Percentiles rank a stretch among this genome's conserved stretches.
Evolutionary conservation across 37 sponge, comb jelly and placozoan species (phyloP).

Genomic region (Bolinopsis microptera): DNA sequence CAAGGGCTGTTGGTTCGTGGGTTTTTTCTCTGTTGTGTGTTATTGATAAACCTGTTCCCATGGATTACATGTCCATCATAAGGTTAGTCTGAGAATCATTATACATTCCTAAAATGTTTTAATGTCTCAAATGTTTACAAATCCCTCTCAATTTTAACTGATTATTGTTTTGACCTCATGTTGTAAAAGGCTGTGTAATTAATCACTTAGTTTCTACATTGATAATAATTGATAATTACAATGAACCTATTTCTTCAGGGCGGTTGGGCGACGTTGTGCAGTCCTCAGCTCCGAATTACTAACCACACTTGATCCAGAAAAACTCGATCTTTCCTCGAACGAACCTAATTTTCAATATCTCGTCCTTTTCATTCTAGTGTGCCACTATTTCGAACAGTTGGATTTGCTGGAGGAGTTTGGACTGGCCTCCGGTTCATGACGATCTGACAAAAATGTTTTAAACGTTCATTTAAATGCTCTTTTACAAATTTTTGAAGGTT

Average conservation of each 20-base stretch:
- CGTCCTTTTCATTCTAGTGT: not conserved
- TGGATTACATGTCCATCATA: constrained; percentile 42
- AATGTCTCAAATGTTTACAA: not conserved
- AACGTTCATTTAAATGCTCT: too few species aligned
- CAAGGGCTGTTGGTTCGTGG: not conserved
- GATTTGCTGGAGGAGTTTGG: not conserved
- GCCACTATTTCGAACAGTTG: constrained; percentile 24
- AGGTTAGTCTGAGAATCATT: not conserved
- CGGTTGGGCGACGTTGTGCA: not conserved
- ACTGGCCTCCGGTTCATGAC: too few species aligned
- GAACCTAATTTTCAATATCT: not conserved
- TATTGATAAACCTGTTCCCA: constrained; percentile 58
- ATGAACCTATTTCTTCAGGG: too few species aligned
- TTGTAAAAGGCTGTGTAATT: too few species aligned
- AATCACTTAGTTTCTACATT: not conserved
- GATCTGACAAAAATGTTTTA: too few species aligned
- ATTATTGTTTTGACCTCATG: too few species aligned
- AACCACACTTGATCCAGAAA: not conserved
- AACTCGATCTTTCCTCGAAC: not conserved
- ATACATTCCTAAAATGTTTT: too few species aligned
- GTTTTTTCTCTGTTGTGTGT: constrained; percentile 1
- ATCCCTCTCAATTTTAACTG: too few species aligned
- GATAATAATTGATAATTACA: not conserved
- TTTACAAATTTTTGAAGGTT: too few species aligned
- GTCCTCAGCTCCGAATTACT: not conserved